A percentile compares a stretch with the other conserved stretches of the same genome.
phyloP scores from a whole-genome alignment of 2,113 vertebrate species.

The Pygathrix nemaeus region DNA sequence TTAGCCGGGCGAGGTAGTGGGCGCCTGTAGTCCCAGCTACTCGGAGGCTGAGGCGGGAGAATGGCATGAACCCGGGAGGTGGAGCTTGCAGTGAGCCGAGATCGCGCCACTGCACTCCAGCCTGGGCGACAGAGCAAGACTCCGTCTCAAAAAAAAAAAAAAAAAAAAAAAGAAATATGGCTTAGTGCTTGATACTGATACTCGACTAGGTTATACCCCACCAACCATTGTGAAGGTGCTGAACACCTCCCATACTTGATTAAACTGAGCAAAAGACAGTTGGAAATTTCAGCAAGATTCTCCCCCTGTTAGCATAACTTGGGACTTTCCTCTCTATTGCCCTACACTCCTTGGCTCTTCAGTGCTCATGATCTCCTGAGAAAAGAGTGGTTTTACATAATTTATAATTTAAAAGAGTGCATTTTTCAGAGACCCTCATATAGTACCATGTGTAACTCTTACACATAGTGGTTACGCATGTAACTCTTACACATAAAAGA shows the following conservation, averaged over 20 bases:
- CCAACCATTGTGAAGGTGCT: background rate
- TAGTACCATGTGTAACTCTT: background rate
- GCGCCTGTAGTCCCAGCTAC: too few species aligned
- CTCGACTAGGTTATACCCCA: background rate
- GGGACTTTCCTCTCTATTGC: background rate
- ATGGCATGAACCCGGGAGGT: too few species aligned
- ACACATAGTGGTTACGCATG: too few species aligned
- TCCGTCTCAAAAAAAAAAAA: background rate
- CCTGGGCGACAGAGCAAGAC: too few species aligned
- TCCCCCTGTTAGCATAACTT: background rate
- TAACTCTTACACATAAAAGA: too few species aligned
- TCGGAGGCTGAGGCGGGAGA: too few species aligned
- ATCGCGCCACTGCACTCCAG: too few species aligned
- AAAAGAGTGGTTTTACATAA: slow-evolving; percentile 3
- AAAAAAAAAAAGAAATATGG: background rate
- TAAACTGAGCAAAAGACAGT: background rate
- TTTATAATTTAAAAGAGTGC: too few species aligned
- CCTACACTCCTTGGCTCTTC: background rate
- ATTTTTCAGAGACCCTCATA: background rate
- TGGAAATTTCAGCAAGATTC: background rate
- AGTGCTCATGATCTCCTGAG: background rate
- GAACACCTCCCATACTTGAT: background rate
- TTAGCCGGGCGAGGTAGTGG: too few species aligned
- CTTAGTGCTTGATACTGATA: background rate
- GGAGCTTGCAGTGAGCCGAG: too few species aligned